Conservation (phyloP, 2,797 vertebrate species). For the Myiotriccus ornatus region DNA sequence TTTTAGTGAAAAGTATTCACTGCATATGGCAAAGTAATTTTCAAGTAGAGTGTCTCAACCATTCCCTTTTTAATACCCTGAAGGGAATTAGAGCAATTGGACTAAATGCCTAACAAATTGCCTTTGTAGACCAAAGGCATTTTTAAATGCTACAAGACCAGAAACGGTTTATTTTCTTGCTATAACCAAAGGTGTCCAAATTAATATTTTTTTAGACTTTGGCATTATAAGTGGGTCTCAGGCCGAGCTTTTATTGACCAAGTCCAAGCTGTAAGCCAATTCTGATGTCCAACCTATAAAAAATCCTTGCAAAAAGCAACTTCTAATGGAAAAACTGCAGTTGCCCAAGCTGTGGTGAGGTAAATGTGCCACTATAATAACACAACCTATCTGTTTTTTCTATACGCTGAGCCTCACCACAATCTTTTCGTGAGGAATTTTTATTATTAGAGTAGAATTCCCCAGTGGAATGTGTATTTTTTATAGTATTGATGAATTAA, state of each 20-base stretch:
- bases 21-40: conserved; percentile 44
- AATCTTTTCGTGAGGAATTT: conserved; percentile 64
- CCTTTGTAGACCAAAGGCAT: conserved; percentile 41
- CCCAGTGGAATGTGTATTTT: conserved; percentile 48
- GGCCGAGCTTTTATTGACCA: conserved; percentile 58
- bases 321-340: conserved; percentile 71
- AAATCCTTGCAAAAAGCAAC: conserved; percentile 52
- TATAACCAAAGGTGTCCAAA: neutral
- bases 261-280: conserved; percentile 45
- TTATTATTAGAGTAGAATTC: conserved; percentile 63
- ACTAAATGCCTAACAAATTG: conserved; percentile 30
- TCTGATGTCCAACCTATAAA: conserved; percentile 67
- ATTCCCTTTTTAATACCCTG: neutral
- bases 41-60: neutral
- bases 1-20: conserved; percentile 27
- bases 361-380: conserved; percentile 44
- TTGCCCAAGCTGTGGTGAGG: conserved; percentile 34
- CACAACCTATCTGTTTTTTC: conserved; percentile 64
- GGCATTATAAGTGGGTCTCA: conserved; percentile 8
- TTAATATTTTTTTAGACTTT: conserved; percentile 14
- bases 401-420: neutral
- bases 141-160: neutral
- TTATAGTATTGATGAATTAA: conserved; percentile 46
- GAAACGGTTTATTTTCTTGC: conserved; percentile 14
- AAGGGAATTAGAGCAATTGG: conserved; percentile 14